Base-by-base conservation (phyloP, 2,113 vertebrate genomes). In the Ia io region DNA sequence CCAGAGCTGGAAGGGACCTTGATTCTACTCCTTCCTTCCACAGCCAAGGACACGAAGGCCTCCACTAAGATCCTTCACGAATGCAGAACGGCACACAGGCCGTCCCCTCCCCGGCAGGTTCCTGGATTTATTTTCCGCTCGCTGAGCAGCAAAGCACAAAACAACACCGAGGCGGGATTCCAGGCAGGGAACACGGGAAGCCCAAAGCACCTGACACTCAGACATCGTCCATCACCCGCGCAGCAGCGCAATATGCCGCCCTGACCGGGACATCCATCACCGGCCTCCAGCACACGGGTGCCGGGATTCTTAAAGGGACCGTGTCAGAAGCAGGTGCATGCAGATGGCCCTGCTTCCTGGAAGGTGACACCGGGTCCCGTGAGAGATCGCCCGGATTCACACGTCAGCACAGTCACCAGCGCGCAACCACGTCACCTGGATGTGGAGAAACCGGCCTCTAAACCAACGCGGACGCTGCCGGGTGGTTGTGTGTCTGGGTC, bases 251-350 rank as follows among this genome's bases (percentile, higher is more conserved):
- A 93, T 97, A 95, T 49, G 93, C 84, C 0, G 0, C 53, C 22
- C 80, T 65, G 95, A 96, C 88, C 77, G 56, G 93, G 89, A 93
- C 96, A 98, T 97, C 97, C 79, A 82, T 98, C 97, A 97, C 89
- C 84, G 25, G 85, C 80, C 96, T 94, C 56, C 93, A 91, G 93
- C 37, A 0, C 0, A 6, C 40, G 0, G 74, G 51, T 1, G 0
- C 40, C 67, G 0, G 25, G 63, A 1, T 32, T 93, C 77, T 92
- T 84, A 92, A 88, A 94, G 90, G 90, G 91, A 63, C 79, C 3
- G 0, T 6, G 23, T 37, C 42, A 12, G 44, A 79, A 61, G 5
- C 17, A 17, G 37, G 40, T 7, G 18, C 59, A 70, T 18, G 25
- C 35, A 61, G 71, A 22, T 13, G 35, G 13, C 47, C 10, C 16